Evolutionary conservation across 2,888 invertebrate genomes (phyloP).

Genomic region (Boloria selene): DNA sequence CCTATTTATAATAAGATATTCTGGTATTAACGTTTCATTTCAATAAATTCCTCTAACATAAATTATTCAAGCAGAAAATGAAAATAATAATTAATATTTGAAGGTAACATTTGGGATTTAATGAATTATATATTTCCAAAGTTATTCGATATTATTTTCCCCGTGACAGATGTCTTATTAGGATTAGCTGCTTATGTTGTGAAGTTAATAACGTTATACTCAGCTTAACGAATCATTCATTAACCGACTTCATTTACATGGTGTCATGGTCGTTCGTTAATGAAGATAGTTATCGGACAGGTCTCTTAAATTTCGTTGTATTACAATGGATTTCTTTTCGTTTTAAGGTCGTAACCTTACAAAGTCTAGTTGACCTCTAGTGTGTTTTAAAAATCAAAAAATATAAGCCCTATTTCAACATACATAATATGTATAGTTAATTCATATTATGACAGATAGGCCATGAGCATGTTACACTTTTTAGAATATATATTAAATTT

Average conservation of each 20-base stretch:
- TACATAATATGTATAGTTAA: no score
- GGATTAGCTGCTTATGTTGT: not conserved
- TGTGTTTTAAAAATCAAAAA: not conserved
- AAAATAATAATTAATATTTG: no score
- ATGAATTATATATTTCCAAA: no score
- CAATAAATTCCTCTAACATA: no score
- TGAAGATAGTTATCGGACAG: conserved; percentile 6
- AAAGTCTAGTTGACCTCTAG: conserved; percentile 9
- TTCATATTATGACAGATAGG: not conserved
- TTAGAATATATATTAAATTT: not conserved
- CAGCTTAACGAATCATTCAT: not conserved
- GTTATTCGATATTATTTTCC: no score
- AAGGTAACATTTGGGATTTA: no score
- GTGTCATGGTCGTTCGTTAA: conserved; percentile 24
- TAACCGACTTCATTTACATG: no score
- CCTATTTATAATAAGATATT: no score
- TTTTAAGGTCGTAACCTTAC: conserved; percentile 1
- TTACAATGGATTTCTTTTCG: not conserved
- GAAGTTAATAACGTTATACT: not conserved
- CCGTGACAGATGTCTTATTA: not conserved
- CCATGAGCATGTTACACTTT: not conserved
- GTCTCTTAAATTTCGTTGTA: conserved; percentile 12
- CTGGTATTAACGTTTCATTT: no score
- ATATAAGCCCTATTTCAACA: not conserved
- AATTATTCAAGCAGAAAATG: no score